Base-by-base conservation (phyloP, 2,797 vertebrate genomes). In the Sus cebifrons region DNA sequence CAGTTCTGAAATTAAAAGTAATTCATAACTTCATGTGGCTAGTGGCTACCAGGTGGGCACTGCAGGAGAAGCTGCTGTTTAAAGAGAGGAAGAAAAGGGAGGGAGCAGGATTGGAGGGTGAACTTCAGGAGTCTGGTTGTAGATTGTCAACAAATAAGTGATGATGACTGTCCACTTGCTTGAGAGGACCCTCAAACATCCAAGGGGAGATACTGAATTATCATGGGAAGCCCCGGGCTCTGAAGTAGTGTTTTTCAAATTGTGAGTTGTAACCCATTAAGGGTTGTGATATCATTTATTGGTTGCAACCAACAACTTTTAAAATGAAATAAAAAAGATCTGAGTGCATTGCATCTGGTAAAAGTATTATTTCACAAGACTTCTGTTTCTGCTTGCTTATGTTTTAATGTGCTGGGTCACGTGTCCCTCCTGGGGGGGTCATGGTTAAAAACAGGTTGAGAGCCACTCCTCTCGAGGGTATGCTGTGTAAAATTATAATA, bases 151-250 rank as follows among this genome's bases (percentile, higher is more conserved):
- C 27, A 77, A n/a, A 10, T 29, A 20, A 79, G 27, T 78, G 81
- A 84, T 44, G 52, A 52, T 75, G 17, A n/a, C 40, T 84, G 62
- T 62, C 54, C 1, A 20, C 44, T 77, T 64, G 18, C 83, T 84
- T 84, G 65, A 96, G 21, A 54, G 29, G 29, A 87, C 60, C 20
- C 7, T 95, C 83, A 96, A 65, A 89, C 29, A 70, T 89, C 78
- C 44, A 58, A 83, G 40, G 58, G 25, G 60, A 58, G 12, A 20
- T 77, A 36, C 7, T 17, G 2, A 68, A 8, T 82, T 44, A 67
- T 36, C 12, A 75, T 71, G 75, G 49, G 75, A 77, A 86, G 49
- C 36, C 44, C 29, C 62, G 21, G 23, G 64, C 32, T 89, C 78
- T 21, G 40, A 75, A 71, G 64, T 17, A 36, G 29, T 77, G 36